Evolutionary conservation across 2,113 vertebrate genomes (phyloP), one percentile per base, ranked within the genome.

Genomic region (Muntiacus reevesi): DNA sequence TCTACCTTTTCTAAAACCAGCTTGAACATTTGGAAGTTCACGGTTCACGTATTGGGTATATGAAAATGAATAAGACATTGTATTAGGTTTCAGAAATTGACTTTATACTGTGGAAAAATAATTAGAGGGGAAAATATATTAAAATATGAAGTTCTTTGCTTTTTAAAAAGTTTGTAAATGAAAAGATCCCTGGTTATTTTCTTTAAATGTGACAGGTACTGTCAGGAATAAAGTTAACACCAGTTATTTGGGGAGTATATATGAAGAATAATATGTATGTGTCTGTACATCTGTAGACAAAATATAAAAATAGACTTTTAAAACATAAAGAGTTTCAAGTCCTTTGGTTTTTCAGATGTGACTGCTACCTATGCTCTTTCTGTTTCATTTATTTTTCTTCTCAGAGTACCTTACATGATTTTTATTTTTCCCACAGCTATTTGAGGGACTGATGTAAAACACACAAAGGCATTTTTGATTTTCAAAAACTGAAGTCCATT

Each of bases 401-500:
- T 95, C 28, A 54, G 25, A 3, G 30, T 82, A 13, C 13, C 27
- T 97, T 95, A 71, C 50, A 82, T 89, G 64, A 82, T 87, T 98
- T 93, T 95, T 28, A 91, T 96, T 97, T 71, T 97, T 96, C 93
- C 62, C 67, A 86, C 50, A 92, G 27, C 4, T 62, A 0, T 23
- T 88, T 95, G 36, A 97, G 55, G 13, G 94, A 97, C 28, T 25
- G 9, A 96, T 74, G 40, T 97, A 97, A 96, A 98, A 92, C 91
- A 12, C 57, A 43, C 13, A 85, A 87, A 97, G 95, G 14, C 78
- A 96, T 79, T 97, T 98, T 96, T 92, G 64, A 25, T 95, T 98
- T 98, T 97, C 67, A 76, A 59, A 83, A 96, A 91, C 91, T 96
- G 43, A 86, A 97, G 57, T 94, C 79, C 97, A 21, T 97, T 98